These are phyloP conservation scores for Probosciger aterrimus DNA, from an alignment of 2,113 vertebrate genomes.

Conservation along the genomic window DNA sequence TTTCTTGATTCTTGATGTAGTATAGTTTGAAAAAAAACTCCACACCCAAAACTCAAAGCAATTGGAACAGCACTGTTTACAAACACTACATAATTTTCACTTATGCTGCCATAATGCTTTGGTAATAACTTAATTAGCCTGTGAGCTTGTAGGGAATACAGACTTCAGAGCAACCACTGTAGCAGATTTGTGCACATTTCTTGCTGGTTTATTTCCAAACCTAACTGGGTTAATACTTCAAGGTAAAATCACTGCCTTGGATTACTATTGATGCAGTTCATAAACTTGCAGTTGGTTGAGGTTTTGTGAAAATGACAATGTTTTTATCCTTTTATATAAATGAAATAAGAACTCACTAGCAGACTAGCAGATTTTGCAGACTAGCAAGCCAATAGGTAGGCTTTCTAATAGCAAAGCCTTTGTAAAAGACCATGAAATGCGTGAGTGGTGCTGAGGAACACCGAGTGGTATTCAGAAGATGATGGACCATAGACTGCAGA, in stretches of 20 bases:
- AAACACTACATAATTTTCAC: neutral
- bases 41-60: neutral
- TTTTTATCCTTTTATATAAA: neutral
- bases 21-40: neutral
- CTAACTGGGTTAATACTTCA: neutral
- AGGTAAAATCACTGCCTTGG: neutral
- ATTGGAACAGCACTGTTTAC: neutral
- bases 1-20: slow-evolving; percentile 20
- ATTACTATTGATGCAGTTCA: neutral
- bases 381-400: neutral
- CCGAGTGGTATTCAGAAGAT: neutral
- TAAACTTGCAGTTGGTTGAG: neutral
- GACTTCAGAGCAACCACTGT: neutral
- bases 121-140: neutral
- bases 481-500: neutral
- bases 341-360: neutral
- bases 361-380: neutral
- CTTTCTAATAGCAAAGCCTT: neutral
- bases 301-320: neutral
- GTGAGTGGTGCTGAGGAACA: neutral
- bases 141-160: neutral
- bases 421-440: neutral
- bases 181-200: neutral
- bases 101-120: neutral
- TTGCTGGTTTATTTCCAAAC: neutral